Evolutionary conservation across 2,888 invertebrate species (phyloP), one percentile per base, ranked within the genome.

Genomic region (Odontocerum albicorne): DNA sequence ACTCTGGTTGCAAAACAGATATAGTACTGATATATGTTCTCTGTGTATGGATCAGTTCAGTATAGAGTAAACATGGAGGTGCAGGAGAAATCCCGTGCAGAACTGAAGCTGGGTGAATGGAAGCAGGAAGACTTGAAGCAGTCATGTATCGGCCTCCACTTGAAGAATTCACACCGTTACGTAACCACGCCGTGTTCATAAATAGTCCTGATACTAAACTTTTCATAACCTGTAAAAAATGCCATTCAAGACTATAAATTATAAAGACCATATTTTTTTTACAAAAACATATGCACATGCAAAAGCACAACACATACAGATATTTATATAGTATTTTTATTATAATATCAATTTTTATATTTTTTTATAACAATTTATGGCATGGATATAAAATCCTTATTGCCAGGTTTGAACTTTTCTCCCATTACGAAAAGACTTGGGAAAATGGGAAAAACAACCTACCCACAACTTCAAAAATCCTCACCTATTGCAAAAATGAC

Each of bases 31-130:
- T 82, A 74, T 90, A 95, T 61, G 87, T 83, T 63, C 89, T 87
- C 53, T 82, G 83, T 0, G 96, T 95, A 66, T 89, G 85, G n/a
- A 95, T 84, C 39, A 96, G 81, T 75, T 96, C 96, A 0, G 89
- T 87, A 72, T 88, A 96, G 45, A 92, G 67, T 0, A 96, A 81
- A 57, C 86, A 82, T 15, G 83, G 83, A 4, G 92, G 87, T 53
- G 87, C 86, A 54, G 82, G 77, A 39, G 84, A 81, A 16, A 21
- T 19, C 3, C 68, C 64, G 67, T 75, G 75, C 42, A 96, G 74
- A 20, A 84, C 83, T 42, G 91, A 89, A 31, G 89, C 88, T 0
- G 96, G 96, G 76, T 96, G 96, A 64, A 96, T 86, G 57, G 81
- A 73, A 7, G 92, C 92, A 35, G 70, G 70, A 39, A 65, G 64